These are phyloP conservation scores for Drosophila novamexicana DNA, from an alignment of 1,140 invertebrate genomes.

Conservation along the genomic window DNA sequence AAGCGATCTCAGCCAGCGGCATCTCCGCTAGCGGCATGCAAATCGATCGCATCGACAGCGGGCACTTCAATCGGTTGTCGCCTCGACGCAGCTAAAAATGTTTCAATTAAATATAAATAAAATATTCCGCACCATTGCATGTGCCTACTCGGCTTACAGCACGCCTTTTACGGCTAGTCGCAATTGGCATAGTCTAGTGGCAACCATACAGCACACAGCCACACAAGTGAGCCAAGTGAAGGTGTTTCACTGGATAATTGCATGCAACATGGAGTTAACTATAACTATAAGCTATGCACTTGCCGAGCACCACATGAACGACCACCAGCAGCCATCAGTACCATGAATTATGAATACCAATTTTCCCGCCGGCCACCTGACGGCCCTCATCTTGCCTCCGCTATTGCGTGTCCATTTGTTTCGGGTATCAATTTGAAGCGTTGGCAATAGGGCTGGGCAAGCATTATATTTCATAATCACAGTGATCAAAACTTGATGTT, in stretches of 20 bases:
- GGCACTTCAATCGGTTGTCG: conserved; percentile 73
- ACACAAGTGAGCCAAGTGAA: conserved; percentile 28
- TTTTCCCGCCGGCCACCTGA: conserved; percentile 40
- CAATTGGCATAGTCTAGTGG: conserved; percentile 34
- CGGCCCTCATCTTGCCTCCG: neutral
- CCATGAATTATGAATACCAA: conserved; percentile 72
- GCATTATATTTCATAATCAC: conserved; percentile 70
- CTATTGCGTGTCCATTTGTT: conserved; percentile 60
- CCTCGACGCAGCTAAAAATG: conserved; percentile 67
- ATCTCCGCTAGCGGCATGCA: conserved; percentile 54
- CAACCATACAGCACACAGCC: conserved; percentile 4
- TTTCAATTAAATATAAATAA: conserved; percentile 81
- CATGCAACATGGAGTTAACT: conserved; percentile 46
- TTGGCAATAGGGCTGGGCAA: conserved; percentile 56
- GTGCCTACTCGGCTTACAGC: conserved; percentile 53
- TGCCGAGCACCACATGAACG: conserved; percentile 45
- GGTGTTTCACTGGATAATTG: conserved; percentile 67
- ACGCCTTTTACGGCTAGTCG: conserved; percentile 65
- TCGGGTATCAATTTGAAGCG: conserved; percentile 73
- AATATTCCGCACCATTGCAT: conserved; percentile 32
- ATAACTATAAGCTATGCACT: conserved; percentile 30
- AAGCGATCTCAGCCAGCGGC: conserved; percentile 18
- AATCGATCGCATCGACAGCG: conserved; percentile 71
- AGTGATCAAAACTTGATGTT: conserved; percentile 50
- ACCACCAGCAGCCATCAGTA: conserved; percentile 25